Evolutionary conservation across 2,113 vertebrate species (phyloP), one percentile per base, ranked within the genome.

Genomic region (Zeus faber): DNA sequence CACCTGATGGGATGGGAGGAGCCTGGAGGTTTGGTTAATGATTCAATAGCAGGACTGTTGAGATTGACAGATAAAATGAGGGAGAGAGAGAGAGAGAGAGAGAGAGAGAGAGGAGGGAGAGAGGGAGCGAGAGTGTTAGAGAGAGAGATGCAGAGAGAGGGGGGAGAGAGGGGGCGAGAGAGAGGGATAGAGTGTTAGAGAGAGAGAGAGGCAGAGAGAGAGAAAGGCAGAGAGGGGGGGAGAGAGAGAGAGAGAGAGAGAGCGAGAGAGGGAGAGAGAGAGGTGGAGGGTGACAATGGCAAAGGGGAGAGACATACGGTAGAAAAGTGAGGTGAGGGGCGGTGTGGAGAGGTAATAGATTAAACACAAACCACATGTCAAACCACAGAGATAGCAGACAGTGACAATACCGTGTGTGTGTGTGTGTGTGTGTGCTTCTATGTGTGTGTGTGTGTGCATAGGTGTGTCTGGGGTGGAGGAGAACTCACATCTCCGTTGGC

Each of bases 1-100:
- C 65, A 88, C 80, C 81, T 89, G 85, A 54, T 72, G 59, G 24
- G 62, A 72, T 56, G 69, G 88, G 84, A 59, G 86, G 83, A 76
- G 80, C 81, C 48, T 53, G 45, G 68, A 65, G 48, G 54, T 56
- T 26, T 62, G 26, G 80, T 89, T 88, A 89, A 90, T 88, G 80
- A 86, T 89, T 86, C 80, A 79, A 72, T 63, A 53, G 65, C 55
- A 53, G 58, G 48, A 63, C 61, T 41, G 57, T 60, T 45, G 76
- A 85, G 71, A 79, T 70, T 79, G 72, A 75, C 63, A 70, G 71
- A 77, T 70, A 69, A 67, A 68, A 65, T 60, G 50, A 27, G 46
- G 50, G 61, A 2, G 59, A 50, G 43, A 67, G 54, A 37, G 17
- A 43, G 3, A 21, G 21, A 21, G 26, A 47, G 48, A 58, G 46